These are phyloP conservation scores for Dione vanillae DNA, from an alignment of 2,888 invertebrate species.

Conservation along the genomic window DNA sequence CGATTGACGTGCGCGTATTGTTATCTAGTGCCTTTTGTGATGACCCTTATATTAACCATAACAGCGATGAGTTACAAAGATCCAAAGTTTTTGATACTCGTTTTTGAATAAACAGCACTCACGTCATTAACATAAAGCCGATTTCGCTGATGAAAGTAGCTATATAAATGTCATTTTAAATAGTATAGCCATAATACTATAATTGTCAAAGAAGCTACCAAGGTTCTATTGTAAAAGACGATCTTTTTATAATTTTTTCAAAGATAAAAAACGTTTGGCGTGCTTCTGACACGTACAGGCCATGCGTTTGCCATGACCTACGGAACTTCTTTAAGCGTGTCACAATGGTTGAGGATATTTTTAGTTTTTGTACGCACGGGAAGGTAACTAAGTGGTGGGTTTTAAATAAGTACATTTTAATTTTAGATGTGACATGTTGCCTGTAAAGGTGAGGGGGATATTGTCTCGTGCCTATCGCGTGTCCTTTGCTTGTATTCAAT, in stretches of 20 bases:
- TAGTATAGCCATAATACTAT: conserved; percentile 70
- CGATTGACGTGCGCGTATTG: conserved; percentile 83
- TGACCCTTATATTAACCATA: conserved; percentile 82
- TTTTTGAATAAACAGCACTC: conserved; percentile 62
- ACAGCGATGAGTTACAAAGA: conserved; percentile 58
- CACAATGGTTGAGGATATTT: conserved; percentile 81
- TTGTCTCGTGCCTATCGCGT: conserved; percentile 77
- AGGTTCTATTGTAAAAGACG: conserved; percentile 77
- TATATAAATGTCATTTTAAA: conserved; percentile 62
- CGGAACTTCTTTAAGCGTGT: conserved; percentile 81
- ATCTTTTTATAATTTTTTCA: conserved; percentile 81
- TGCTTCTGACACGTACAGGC: conserved; percentile 81
- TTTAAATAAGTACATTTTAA: conserved; percentile 82
- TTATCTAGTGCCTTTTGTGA: conserved; percentile 83
- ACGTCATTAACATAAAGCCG: conserved; percentile 59
- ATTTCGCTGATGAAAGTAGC: conserved; percentile 52
- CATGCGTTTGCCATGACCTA: conserved; percentile 80
- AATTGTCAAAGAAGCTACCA: conserved; percentile 85
- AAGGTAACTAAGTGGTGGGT: conserved; percentile 83
- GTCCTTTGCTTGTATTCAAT: conserved; percentile 63
- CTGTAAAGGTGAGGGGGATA: conserved; percentile 76
- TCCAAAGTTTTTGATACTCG: conserved; percentile 52
- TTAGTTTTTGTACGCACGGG: conserved; percentile 81
- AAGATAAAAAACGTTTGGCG: conserved; percentile 84
- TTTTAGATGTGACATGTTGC: conserved; percentile 78